phyloP scores from a whole-genome alignment of 2,113 vertebrate genomes.

The Cochlearius cochlearius region DNA sequence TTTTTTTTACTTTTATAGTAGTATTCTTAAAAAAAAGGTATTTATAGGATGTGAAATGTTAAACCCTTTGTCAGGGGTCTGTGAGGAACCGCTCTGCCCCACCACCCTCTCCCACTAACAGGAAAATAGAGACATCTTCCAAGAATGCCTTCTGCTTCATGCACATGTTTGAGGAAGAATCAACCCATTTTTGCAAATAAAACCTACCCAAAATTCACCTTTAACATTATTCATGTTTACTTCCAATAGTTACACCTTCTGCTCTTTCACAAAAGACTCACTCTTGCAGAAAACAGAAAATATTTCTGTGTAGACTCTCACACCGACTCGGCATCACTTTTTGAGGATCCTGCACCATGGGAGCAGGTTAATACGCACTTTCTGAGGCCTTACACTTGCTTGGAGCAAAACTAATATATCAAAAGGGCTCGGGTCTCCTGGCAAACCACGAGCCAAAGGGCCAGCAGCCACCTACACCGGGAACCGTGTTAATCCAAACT shows the following conservation, averaged over 20 bases:
- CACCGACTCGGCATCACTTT: accelerated
- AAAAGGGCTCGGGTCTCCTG: neutral
- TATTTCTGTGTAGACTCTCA: neutral
- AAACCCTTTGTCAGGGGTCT: neutral
- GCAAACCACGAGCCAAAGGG: neutral
- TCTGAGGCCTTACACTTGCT: neutral
- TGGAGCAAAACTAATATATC: neutral
- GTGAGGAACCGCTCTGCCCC: neutral
- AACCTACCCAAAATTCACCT: neutral
- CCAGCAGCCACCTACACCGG: neutral
- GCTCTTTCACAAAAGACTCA: neutral
- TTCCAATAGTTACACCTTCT: neutral
- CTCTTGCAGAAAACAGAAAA: neutral
- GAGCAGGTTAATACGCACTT: neutral
- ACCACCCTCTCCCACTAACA: neutral
- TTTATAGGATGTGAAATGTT: neutral
- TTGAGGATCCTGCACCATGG: neutral
- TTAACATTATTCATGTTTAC: neutral
- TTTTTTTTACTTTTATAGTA: neutral
- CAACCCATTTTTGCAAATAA: neutral
- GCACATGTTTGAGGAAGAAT: neutral
- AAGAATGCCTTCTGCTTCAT: neutral
- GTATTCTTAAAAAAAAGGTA: neutral
- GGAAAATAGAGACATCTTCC: neutral
- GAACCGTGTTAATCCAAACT: neutral